Evolutionary conservation across 35 echinoderm and acorn worm species (phyloP).

Genomic region (Ophiothrix spiculata): DNA sequence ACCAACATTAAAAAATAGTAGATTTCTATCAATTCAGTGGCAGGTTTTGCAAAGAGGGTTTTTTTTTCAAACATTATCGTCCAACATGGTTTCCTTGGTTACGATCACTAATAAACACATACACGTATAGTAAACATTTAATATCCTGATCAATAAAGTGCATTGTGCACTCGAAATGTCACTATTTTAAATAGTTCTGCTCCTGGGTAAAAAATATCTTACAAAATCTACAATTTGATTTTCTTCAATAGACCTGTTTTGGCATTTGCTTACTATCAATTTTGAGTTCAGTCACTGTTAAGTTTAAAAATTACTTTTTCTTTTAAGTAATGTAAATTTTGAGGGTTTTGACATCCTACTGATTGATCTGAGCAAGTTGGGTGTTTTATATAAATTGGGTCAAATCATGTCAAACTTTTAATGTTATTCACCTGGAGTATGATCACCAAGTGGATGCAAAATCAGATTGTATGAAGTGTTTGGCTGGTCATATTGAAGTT

Average conservation of each 20-base stretch:
- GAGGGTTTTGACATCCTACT: neutral
- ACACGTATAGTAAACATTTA: conserved; percentile 2
- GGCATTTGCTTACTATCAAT: neutral
- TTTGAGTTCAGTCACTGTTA: neutral
- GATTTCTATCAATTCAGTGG: too few species aligned
- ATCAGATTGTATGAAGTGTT: conserved; percentile 24
- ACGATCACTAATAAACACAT: neutral
- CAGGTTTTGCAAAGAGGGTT: too few species aligned
- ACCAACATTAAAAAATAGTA: too few species aligned
- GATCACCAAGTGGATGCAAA: conserved; percentile 6
- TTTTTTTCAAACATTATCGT: neutral
- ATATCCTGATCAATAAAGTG: neutral
- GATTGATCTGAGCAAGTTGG: neutral
- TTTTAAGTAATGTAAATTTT: neutral
- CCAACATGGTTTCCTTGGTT: neutral
- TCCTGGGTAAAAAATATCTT: conserved; percentile 1
- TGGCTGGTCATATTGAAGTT: neutral
- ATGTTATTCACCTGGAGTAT: neutral
- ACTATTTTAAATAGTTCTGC: conserved; percentile 6
- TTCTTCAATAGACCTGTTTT: neutral
- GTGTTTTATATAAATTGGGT: neutral
- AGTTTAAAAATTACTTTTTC: neutral
- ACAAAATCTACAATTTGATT: too few species aligned
- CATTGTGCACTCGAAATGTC: neutral
- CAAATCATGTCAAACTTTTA: neutral